Conservation (phyloP, 1,140 invertebrate species). For the Camponotus floridanus region DNA sequence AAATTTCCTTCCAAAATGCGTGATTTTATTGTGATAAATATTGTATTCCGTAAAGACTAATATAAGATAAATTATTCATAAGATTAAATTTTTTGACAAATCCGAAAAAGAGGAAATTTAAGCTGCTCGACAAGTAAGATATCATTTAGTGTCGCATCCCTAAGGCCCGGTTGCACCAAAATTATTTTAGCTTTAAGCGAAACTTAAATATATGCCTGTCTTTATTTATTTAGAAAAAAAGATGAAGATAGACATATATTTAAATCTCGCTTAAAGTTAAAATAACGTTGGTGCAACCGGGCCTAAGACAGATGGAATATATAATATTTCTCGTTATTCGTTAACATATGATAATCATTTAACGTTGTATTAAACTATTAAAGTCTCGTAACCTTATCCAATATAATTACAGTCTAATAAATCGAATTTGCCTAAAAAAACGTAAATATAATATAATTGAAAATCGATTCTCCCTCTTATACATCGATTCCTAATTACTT, state of each 20-base stretch:
- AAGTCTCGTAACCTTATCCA: neutral
- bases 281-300: too few relatives aligned
- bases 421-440: neutral
- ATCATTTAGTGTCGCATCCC: neutral
- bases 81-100: neutral
- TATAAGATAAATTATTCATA: neutral
- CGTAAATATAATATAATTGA: constrained; percentile 30
- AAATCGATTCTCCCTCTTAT: neutral
- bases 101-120: neutral
- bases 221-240: too few relatives aligned
- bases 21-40: neutral
- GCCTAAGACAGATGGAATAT: neutral
- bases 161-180: too few relatives aligned
- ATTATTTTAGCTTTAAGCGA: too few relatives aligned
- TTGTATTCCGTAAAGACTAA: neutral
- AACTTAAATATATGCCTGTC: too few relatives aligned
- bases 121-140: neutral
- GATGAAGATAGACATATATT: too few relatives aligned
- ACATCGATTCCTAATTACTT: constrained; percentile 35
- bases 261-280: too few relatives aligned
- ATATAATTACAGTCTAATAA: neutral
- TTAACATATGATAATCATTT: neutral
- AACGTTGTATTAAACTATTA: neutral
- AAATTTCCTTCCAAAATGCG: neutral
- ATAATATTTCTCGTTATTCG: neutral